phyloP scores from a whole-genome alignment of 2,888 invertebrate species.

The Clostera curtula region DNA sequence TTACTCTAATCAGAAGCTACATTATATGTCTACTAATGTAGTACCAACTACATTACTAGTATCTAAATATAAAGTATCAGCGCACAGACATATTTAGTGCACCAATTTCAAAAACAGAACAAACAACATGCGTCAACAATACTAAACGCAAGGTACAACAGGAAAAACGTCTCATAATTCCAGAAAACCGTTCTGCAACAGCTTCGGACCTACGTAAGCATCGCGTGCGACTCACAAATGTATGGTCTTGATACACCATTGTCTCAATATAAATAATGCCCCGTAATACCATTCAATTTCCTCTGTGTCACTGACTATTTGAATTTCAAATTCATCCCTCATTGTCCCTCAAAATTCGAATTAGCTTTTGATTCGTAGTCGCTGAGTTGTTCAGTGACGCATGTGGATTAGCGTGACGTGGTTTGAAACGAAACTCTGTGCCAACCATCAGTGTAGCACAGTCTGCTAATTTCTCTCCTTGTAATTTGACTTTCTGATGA shows the following conservation, averaged over 20 bases:
- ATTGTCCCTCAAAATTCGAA: conserved; percentile 35
- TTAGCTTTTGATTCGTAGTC: conserved; percentile 25
- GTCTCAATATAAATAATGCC: too few species aligned
- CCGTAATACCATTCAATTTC: conserved; percentile 47
- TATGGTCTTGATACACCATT: conserved; percentile 22
- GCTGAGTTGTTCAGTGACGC: conserved; percentile 18
- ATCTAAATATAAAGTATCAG: too few species aligned
- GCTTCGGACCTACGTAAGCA: conserved; percentile 18
- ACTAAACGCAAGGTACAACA: conserved; percentile 11
- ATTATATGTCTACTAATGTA: too few species aligned
- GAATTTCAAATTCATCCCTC: conserved; percentile 53
- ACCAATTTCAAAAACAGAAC: not conserved
- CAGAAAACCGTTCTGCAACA: conserved; percentile 15
- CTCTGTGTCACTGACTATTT: conserved; percentile 54
- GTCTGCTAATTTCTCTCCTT: too few species aligned
- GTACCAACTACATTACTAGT: too few species aligned
- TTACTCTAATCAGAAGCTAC: too few species aligned
- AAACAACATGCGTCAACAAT: conserved; percentile 5
- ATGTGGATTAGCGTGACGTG: too few species aligned
- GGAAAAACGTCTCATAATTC: conserved; percentile 25
- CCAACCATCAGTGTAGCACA: too few species aligned
- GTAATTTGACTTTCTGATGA: too few species aligned
- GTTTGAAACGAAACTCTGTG: too few species aligned
- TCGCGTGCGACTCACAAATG: conserved; percentile 29
- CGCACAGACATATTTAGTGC: not conserved